phyloP scores from a whole-genome alignment of 2,888 invertebrate species.

The Hypomecis atomaria region DNA sequence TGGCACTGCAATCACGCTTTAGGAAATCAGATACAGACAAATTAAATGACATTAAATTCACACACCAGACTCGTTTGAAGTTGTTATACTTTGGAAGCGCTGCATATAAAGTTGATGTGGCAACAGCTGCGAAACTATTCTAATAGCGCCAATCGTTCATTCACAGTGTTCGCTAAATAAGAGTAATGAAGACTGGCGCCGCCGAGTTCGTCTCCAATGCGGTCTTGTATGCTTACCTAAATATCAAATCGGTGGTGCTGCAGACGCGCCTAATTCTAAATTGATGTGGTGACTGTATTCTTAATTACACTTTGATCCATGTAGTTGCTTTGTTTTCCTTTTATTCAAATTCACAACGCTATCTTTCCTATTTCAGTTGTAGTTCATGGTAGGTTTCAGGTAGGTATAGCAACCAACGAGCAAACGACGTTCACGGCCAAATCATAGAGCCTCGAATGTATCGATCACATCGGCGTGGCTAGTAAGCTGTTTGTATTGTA shows the following conservation, averaged over 20 bases:
- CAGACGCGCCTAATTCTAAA: slow-evolving; percentile 23
- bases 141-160: slow-evolving; percentile 53
- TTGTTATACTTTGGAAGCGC: slow-evolving; percentile 11
- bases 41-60: slow-evolving; percentile 14
- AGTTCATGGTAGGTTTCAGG: background rate
- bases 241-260: slow-evolving; percentile 39
- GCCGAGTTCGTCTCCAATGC: slow-evolving; percentile 44
- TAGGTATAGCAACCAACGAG: slow-evolving; percentile 10
- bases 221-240: slow-evolving; percentile 44
- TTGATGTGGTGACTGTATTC: slow-evolving; percentile 10
- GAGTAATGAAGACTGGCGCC: slow-evolving; percentile 57
- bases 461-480: slow-evolving; percentile 21
- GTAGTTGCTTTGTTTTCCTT: slow-evolving; percentile 3
- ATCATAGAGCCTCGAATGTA: slow-evolving; percentile 23
- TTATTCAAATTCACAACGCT: background rate
- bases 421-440: slow-evolving; percentile 2
- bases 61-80: slow-evolving; percentile 24
- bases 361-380: too few species aligned
- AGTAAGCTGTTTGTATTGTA: slow-evolving; percentile 12
- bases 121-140: slow-evolving; percentile 48
- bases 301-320: too few species aligned
- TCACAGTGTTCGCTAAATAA: slow-evolving; percentile 54
- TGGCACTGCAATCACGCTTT: slow-evolving; percentile 57
- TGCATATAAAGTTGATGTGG: slow-evolving; percentile 26
- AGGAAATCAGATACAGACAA: slow-evolving; percentile 12